phyloP scores from a whole-genome alignment of 2,888 invertebrate species.

The Blomia tropicalis region DNA sequence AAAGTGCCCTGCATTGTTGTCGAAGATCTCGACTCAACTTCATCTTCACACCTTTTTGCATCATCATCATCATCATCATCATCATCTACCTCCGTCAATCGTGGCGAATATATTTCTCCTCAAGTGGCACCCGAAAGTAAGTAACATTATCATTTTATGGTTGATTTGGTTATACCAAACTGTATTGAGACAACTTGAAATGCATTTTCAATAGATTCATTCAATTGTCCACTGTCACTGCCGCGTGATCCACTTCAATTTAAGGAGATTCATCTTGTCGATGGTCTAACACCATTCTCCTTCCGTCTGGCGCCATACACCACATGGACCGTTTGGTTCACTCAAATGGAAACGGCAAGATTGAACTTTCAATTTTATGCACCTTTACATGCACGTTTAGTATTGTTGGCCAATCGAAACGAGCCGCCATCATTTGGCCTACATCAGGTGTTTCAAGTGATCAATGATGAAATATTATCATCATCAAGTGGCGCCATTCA shows the following conservation, averaged over 20 bases:
- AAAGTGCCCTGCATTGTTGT: constrained; percentile 24
- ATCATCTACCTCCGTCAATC: background rate
- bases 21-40: constrained; percentile 16
- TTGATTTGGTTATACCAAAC: too few relatives aligned
- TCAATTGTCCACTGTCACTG: constrained; percentile 44
- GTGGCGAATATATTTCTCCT: background rate
- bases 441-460: constrained; percentile 83
- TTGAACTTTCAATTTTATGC: constrained; percentile 78
- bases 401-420: constrained; percentile 81
- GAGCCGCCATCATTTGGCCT: constrained; percentile 88
- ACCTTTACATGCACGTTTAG: constrained; percentile 42
- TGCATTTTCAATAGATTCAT: constrained; percentile 20
- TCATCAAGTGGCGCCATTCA: background rate
- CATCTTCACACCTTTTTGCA: constrained; percentile 6
- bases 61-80: background rate
- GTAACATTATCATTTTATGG: too few relatives aligned
- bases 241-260: constrained; percentile 36
- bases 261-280: constrained; percentile 1
- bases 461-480: constrained; percentile 41
- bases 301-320: constrained; percentile 81
- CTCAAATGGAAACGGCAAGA: constrained; percentile 70
- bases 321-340: constrained; percentile 95
- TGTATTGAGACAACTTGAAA: background rate
- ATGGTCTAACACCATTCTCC: constrained; percentile 45
- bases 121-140: background rate